phyloP scores from a whole-genome alignment of 2,797 vertebrate species.

The Mus spretus region DNA sequence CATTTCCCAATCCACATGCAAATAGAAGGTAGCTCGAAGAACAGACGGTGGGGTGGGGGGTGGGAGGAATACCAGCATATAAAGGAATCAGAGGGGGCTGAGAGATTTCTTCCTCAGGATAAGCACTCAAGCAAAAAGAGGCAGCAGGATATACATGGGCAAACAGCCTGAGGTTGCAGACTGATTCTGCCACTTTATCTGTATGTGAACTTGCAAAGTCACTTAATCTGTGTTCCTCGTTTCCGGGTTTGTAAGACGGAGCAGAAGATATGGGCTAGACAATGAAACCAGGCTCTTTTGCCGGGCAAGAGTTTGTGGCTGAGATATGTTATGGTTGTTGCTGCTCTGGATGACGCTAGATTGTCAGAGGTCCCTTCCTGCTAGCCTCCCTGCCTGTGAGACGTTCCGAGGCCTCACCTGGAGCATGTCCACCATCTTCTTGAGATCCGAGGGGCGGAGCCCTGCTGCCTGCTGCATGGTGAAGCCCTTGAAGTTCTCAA shows the following conservation, averaged over 20 bases:
- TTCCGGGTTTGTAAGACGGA: slow-evolving; percentile 42
- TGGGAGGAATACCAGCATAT: neutral
- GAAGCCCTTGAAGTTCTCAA: slow-evolving; percentile 99
- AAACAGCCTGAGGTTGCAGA: neutral
- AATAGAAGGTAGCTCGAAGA: neutral
- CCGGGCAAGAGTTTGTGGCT: neutral
- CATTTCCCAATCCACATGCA: neutral
- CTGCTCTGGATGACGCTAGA: neutral
- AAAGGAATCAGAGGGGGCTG: neutral
- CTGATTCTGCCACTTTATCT: slow-evolving; percentile 8
- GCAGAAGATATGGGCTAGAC: neutral
- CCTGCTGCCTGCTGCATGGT: slow-evolving; percentile 98
- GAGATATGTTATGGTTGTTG: too few relatives aligned
- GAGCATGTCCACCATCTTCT: slow-evolving; percentile 99
- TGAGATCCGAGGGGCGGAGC: slow-evolving; percentile 96
- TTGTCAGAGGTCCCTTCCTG: neutral
- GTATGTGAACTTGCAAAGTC: slow-evolving; percentile 1
- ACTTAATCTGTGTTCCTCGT: neutral
- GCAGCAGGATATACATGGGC: neutral
- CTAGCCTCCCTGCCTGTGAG: neutral
- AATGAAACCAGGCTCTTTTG: neutral
- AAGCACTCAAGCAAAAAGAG: slow-evolving; percentile 23
- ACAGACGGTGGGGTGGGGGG: neutral
- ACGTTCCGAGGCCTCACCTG: slow-evolving; percentile 90
- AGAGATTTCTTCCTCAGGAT: neutral